Conservation (phyloP, 2,797 vertebrate species). For the Acanthiza pusilla region DNA sequence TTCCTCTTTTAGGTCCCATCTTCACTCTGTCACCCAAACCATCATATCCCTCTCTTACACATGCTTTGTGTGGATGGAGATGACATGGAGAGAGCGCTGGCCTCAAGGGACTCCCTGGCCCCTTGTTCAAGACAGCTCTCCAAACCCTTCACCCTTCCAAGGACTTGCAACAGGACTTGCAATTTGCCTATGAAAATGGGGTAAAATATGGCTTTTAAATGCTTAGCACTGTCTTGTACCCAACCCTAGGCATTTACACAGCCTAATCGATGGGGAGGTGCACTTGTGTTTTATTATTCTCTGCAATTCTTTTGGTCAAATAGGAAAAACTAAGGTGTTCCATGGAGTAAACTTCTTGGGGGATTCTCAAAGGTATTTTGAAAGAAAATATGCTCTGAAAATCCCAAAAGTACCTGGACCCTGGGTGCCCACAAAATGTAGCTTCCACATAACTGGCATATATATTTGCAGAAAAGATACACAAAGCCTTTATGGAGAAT, state of each 20-base stretch:
- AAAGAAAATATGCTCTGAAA: background rate
- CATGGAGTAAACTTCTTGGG: background rate
- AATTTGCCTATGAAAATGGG: background rate
- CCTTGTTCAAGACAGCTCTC: background rate
- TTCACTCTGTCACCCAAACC: background rate
- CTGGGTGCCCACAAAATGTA: background rate
- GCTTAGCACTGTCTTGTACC: background rate
- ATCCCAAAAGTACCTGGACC: background rate
- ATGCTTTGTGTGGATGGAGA: background rate
- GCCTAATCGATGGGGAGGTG: rapidly evolving
- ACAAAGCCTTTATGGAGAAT: background rate
- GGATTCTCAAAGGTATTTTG: background rate
- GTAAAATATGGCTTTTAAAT: background rate
- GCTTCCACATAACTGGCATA: background rate
- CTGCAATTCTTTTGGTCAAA: background rate
- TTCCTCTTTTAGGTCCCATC: background rate
- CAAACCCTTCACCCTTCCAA: background rate
- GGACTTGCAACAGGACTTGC: background rate
- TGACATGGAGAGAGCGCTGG: background rate
- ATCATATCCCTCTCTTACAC: background rate
- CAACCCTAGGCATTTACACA: background rate
- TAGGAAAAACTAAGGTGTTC: background rate
- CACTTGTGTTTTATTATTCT: background rate
- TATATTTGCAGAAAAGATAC: background rate
- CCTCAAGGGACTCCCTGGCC: background rate